These are phyloP conservation scores for Fissipunctia ypsillon DNA, from an alignment of 2,888 invertebrate species.

Conservation along the genomic window DNA sequence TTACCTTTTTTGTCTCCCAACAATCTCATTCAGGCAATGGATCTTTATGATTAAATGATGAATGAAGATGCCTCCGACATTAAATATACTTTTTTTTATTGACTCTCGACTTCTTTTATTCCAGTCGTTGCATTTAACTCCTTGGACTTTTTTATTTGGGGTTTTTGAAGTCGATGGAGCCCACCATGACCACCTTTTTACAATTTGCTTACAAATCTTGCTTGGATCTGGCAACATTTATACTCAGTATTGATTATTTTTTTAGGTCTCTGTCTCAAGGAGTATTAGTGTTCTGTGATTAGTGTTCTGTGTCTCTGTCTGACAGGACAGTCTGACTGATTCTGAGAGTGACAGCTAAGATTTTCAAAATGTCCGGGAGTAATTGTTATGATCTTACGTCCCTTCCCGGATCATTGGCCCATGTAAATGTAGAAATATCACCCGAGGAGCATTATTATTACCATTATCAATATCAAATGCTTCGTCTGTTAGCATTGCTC, in stretches of 20 bases:
- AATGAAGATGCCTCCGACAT: too few relatives aligned
- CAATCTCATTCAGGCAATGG: too few relatives aligned
- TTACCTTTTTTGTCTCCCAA: too few relatives aligned
- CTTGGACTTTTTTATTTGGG: too few relatives aligned
- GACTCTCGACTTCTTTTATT: too few relatives aligned
- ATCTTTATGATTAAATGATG: too few relatives aligned
- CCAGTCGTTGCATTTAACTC: too few relatives aligned
- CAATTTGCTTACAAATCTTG: not conserved
- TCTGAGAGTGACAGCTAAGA: not conserved
- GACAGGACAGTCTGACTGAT: conserved; percentile 10
- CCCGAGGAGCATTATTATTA: conserved; percentile 36
- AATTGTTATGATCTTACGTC: conserved; percentile 35
- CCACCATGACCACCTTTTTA: not conserved
- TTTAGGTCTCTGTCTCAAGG: not conserved
- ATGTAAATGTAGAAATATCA: conserved; percentile 12
- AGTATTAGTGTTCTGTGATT: too few relatives aligned
- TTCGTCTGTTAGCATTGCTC: conserved; percentile 43
- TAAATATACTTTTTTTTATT: too few relatives aligned
- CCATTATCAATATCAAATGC: conserved; percentile 45
- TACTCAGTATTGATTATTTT: conserved; percentile 14
- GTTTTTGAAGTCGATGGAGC: not conserved
- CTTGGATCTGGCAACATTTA: conserved; percentile 27
- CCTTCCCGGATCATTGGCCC: conserved; percentile 35
- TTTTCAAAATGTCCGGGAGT: conserved; percentile 45
- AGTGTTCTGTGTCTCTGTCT: too few relatives aligned